These are phyloP conservation scores for Columbina picui DNA, from an alignment of 2,113 vertebrate genomes.

Conservation along the genomic window DNA sequence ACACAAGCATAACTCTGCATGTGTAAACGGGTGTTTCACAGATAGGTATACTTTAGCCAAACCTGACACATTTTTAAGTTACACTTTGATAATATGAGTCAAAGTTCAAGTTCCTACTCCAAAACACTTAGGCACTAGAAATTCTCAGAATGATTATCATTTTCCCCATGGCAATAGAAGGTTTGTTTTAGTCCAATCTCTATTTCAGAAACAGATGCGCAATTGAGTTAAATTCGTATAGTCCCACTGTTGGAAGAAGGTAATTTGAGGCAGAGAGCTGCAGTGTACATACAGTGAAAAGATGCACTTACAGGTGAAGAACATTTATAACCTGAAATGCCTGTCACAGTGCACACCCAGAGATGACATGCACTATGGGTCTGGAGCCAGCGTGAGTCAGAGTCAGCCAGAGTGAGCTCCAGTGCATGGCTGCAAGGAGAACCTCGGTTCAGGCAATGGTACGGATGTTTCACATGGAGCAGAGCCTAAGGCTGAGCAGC, in stretches of 20 bases:
- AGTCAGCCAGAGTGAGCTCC: fast-evolving
- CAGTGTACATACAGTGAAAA: background rate
- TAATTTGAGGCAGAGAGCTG: background rate
- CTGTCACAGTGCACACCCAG: background rate
- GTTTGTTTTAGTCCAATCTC: background rate
- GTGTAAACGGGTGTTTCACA: background rate
- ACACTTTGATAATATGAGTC: background rate
- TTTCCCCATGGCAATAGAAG: background rate
- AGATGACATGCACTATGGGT: background rate
- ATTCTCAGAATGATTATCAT: background rate
- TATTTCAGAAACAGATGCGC: background rate
- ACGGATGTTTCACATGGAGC: fast-evolving
- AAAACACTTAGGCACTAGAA: background rate
- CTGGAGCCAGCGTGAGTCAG: background rate
- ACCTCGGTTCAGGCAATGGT: fast-evolving
- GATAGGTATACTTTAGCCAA: background rate
- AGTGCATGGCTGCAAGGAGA: fast-evolving
- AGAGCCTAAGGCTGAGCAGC: background rate
- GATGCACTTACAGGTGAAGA: background rate
- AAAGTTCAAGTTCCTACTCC: background rate
- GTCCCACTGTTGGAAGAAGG: background rate
- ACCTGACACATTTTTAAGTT: background rate
- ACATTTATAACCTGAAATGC: background rate
- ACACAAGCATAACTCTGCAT: background rate
- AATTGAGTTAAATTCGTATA: background rate